Base-by-base conservation (phyloP, 2,888 invertebrate species). In the Flexamia atlantica region DNA sequence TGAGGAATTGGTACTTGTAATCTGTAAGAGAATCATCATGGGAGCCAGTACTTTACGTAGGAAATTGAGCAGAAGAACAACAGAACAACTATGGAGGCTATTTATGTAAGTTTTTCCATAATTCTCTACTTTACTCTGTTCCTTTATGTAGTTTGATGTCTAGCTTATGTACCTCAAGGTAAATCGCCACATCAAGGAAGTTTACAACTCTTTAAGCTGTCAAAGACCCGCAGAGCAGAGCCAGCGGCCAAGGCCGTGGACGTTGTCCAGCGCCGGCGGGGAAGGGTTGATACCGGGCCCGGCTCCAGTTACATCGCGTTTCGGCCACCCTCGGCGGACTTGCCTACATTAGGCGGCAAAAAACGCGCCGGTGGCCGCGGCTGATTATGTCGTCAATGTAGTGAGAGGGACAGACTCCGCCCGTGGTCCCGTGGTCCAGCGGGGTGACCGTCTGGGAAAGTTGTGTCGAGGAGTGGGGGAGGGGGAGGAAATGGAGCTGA, bases 371-470 rank as follows among this genome's bases (percentile, higher is more conserved):
- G 72, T 72, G 72, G 72, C 72, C 72, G 72, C 72, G 72, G 72
- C n/a, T 72, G 72, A 72, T 72, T 72, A 72, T 72, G 72, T 72
- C 72, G 72, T 72, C 72, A 72, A 72, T 72, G 72, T 72, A 72
- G 72, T 42, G 72, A 64, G 64, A 64, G 20, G 3, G 25, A 30
- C 64, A 64, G 64, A 28, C 64, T 64, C 64, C 64, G 23, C 60
- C 60, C 20, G 14, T n/a, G n/a, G n/a, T n/a, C 12, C 57, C 20
- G 64, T 64, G 64, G 64, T 28, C 64, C 64, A 14, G 30, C 2
- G 57, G 17, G 23, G 57, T 57, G 23, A 57, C 57, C 57, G 20
- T 23, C 57, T 57, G 4, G 57, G 23, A 12, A 46, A 46, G 12
- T 12, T 46, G 17, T 46, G 46, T 46, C 46, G 4, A 9, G 36